Base-by-base conservation (phyloP, 2,888 invertebrate species). In the Chrysolina haemoptera region DNA sequence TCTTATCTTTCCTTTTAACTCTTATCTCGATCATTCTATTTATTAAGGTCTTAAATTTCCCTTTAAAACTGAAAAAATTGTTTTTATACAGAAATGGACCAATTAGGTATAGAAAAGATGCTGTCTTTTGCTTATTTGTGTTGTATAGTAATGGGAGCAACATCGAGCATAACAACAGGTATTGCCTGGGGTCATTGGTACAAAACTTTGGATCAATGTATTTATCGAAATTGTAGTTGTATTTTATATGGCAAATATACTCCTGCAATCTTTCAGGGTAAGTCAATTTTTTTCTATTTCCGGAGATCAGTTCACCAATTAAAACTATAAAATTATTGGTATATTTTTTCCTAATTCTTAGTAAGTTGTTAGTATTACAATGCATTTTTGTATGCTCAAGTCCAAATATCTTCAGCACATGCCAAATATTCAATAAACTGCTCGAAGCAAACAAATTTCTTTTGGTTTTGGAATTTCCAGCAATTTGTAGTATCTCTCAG, bases 181-280 rank as follows among this genome's bases (percentile, higher is more conserved):
- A 89, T 93, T 70, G 91, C 92, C 0, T 93, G 92, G 90, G 90
- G 91, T 62, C 93, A 94, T 84, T 94, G 94, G 94, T 90, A 90
- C 63, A 89, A 89, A 18, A 93, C 93, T 0, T 87, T 94, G 2
- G 93, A 93, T 81, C 91, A 91, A 62, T 93, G 93, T 79, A 90
- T 90, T 0, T 91, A 92, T 79, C 90, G 90, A 5, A 93, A 92
- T 82, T 94, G 93, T 82, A 93, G 93, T 55, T 94, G 94, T 81
- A 92, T 93, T 80, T 88, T 94, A 50, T 92, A 91, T 84, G 93
- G 92, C 1, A 87, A 90, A 69, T 90, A 91, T 80, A 91, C 92
- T 16, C 90, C 88, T 68, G 90, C 90, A 55, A 90, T 90, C 80
- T 94, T 93, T 81, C 90, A 87, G 76, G 88, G 88, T 86, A 83